Conservation (phyloP, 1,140 invertebrate genomes). For the Nasonia longicornis region DNA sequence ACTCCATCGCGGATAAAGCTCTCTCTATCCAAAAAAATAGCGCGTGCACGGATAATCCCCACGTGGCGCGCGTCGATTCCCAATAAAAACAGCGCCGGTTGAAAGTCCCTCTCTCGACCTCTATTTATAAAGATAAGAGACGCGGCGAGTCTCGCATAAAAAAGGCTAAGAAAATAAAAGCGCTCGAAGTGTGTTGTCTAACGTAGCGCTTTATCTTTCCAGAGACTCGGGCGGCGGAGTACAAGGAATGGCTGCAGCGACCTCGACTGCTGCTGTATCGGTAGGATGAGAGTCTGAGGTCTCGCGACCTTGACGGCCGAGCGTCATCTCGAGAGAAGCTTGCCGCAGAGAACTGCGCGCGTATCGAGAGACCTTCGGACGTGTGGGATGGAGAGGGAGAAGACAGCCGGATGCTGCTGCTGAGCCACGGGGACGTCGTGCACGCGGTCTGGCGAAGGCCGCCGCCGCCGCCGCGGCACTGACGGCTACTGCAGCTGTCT, state of each 20-base stretch:
- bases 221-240: not conserved
- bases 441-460: slow-evolving; percentile 46
- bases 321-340: too few species aligned
- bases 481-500: not conserved
- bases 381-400: not conserved
- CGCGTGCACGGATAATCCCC: not conserved
- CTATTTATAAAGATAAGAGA: too few species aligned
- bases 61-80: not conserved
- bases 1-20: not conserved
- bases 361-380: too few species aligned
- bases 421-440: slow-evolving; percentile 16
- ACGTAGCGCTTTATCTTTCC: not conserved
- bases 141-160: too few species aligned
- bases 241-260: too few species aligned
- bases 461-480: slow-evolving; percentile 34
- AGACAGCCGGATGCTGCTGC: not conserved
- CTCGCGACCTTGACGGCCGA: too few species aligned
- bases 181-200: too few species aligned
- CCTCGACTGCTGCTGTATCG: too few species aligned
- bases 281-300: too few species aligned
- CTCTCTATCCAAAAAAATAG: not conserved
- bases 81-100: not conserved
- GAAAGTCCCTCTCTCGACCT: not conserved
- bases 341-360: too few species aligned
- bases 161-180: too few species aligned